Evolutionary conservation across 1,140 invertebrate species (phyloP).

Genomic region (Drosophila elegans): DNA sequence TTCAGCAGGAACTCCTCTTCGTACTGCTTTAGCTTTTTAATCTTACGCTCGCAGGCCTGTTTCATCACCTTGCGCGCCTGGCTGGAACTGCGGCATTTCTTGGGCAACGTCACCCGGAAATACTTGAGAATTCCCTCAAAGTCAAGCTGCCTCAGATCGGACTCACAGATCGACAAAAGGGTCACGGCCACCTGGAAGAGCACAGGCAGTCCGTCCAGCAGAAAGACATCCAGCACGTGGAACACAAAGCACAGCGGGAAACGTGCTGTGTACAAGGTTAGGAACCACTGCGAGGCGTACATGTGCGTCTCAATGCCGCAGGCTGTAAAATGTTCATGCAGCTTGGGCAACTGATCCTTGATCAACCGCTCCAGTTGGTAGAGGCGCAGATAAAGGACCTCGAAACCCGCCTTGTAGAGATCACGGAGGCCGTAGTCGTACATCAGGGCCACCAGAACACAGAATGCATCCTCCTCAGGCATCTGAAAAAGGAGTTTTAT

Average conservation of each 20-base stretch:
- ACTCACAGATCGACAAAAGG: constrained; percentile 95
- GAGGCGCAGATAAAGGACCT: constrained; percentile 96
- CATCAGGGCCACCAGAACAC: constrained; percentile 98
- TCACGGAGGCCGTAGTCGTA: constrained; percentile 97
- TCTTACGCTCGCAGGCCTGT: constrained; percentile 94
- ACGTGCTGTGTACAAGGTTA: constrained; percentile 98
- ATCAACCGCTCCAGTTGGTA: constrained; percentile 97
- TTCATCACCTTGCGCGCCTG: constrained; percentile 95
- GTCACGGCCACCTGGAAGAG: constrained; percentile 98
- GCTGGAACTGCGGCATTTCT: constrained; percentile 97
- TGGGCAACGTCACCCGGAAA: constrained; percentile 97
- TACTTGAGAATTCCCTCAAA: constrained; percentile 98
- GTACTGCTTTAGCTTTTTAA: constrained; percentile 98
- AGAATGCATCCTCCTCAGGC: constrained; percentile 99
- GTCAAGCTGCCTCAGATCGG: constrained; percentile 97
- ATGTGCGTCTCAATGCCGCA: constrained; percentile 98
- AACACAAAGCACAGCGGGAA: constrained; percentile 99
- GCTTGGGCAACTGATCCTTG: constrained; percentile 95
- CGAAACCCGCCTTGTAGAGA: constrained; percentile 98
- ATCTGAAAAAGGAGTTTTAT: constrained; percentile 88
- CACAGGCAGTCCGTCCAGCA: constrained; percentile 96
- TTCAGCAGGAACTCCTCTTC: constrained; percentile 95
- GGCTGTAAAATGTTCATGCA: constrained; percentile 95
- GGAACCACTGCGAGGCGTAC: constrained; percentile 99
- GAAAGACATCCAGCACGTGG: constrained; percentile 98